These are phyloP conservation scores for Oryzias melastigma DNA, from an alignment of 2,113 vertebrate genomes.

Conservation along the genomic window DNA sequence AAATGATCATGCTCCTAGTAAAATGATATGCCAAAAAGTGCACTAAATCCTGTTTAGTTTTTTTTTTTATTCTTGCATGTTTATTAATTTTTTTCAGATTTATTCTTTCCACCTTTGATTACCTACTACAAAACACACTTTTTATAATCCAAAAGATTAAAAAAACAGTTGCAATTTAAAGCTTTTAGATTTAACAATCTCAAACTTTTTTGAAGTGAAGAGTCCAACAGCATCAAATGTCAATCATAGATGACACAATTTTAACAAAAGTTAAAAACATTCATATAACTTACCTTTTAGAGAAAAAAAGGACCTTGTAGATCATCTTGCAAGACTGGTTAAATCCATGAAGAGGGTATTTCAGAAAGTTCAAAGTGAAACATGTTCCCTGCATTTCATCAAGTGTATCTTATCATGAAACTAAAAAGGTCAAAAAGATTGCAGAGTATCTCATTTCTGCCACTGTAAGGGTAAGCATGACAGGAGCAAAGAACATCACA, in stretches of 20 bases:
- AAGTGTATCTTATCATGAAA: background rate
- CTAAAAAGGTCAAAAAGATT: conserved; percentile 4
- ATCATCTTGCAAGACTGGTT: conserved; percentile 22
- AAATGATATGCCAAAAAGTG: too few relatives aligned
- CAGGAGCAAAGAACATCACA: conserved; percentile 27
- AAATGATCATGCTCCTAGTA: too few relatives aligned
- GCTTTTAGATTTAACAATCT: background rate
- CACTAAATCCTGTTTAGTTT: too few relatives aligned
- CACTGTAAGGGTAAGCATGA: background rate
- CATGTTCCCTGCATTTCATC: background rate
- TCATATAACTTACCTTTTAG: conserved; percentile 54
- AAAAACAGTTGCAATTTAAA: too few relatives aligned
- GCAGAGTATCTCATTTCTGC: conserved; percentile 15
- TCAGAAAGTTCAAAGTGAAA: background rate
- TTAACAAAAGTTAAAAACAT: too few relatives aligned
- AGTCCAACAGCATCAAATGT: too few relatives aligned
- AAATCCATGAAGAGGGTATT: conserved; percentile 9
- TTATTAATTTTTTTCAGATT: too few relatives aligned
- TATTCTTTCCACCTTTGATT: too few relatives aligned
- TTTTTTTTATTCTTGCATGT: too few relatives aligned
- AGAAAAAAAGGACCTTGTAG: conserved; percentile 29
- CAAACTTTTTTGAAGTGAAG: background rate
- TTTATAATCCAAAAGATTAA: too few relatives aligned
- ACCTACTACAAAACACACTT: too few relatives aligned
- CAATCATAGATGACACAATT: too few relatives aligned